Evolutionary conservation across 2,797 vertebrate species (phyloP), one percentile per base, ranked within the genome.

Genomic region (Tauraco hartlaubi): DNA sequence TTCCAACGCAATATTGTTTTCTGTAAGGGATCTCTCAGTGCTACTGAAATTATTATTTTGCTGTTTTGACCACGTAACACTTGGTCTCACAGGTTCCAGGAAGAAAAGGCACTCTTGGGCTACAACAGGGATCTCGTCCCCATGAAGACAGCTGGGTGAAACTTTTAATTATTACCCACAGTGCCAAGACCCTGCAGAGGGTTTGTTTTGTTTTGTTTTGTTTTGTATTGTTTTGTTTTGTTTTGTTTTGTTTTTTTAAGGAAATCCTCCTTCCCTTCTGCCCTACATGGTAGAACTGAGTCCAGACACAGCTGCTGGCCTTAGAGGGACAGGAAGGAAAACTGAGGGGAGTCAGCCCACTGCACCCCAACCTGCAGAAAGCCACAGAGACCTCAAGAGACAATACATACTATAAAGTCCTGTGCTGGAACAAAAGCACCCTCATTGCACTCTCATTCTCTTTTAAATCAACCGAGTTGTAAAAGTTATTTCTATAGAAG

Each of bases 401-500:
- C 93, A 96, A 91, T 94, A 33, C 62, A 29, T 5, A 28, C 85
- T 84, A 95, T 91, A 94, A 94, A 95, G 64, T 68, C 23, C 73
- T 75, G 61, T 51, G 44, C 46, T 55, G 37, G 73, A 90, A 96
- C 92, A 95, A 95, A 95, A 90, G 85, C 82, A 58, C 46, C 35
- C 52, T 91, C 85, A 61, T 64, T 90, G 61, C 75, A 64, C 61
- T 94, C 81, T 74, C 85, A 77, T 94, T 92, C 88, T 80, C 87
- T 94, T 87, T 85, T 43, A 90, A 91, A 96, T 80, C 64, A 88
- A 81, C 28, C 5, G 28, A 88, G 93, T 56, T 90, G 93, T 96
- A 95, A 95, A 96, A 94, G 58, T 94, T 94, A 91, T 95, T 95
- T 94, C 94, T 91, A 86, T 90, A 94, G 94, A 64, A 15, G 1